Conservation (phyloP, 2,888 invertebrate genomes). For the Mactromeris polynyma region DNA sequence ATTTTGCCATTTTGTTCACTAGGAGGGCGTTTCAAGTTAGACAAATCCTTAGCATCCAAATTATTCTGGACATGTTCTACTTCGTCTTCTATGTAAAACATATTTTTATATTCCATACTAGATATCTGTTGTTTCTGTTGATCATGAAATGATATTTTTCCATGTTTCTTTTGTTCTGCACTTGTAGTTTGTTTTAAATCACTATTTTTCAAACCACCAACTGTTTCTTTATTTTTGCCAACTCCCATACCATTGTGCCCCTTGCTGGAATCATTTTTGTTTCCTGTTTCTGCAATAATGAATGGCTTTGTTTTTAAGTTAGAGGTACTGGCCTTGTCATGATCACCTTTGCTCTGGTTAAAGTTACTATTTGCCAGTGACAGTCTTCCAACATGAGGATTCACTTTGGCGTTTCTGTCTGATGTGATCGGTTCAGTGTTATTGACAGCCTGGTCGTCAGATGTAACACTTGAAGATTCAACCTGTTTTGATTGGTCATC, state of each 20-base stretch:
- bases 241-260: neutral
- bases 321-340: neutral
- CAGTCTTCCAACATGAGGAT: neutral
- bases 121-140: neutral
- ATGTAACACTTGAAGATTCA: neutral
- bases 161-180: neutral
- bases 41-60: neutral
- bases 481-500: neutral
- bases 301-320: neutral
- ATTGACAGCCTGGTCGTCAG: neutral
- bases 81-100: constrained; percentile 25
- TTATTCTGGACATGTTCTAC: neutral
- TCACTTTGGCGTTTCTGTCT: neutral
- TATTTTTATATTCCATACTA: constrained; percentile 11
- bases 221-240: neutral
- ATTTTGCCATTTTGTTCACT: constrained; percentile 20
- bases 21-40: constrained; percentile 12
- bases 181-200: neutral
- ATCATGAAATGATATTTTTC: neutral
- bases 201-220: neutral
- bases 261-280: neutral
- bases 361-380: neutral
- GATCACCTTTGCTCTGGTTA: neutral
- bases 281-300: neutral
- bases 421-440: neutral